Evolutionary conservation across 1,140 invertebrate genomes (phyloP).

Genomic region (Trichogramma pretiosum): DNA sequence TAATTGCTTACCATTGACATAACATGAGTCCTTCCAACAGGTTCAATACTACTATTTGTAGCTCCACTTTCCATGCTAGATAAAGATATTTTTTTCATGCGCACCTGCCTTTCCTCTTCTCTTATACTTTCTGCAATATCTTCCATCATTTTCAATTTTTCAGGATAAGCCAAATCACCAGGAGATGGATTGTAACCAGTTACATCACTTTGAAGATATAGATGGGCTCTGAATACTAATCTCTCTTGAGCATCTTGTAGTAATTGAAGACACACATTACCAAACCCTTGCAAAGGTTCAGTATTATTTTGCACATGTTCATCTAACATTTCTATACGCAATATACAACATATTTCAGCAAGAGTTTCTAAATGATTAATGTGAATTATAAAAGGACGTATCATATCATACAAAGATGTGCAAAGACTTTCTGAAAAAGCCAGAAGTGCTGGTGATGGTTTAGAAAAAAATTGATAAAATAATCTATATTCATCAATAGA

Average conservation of each 20-base stretch:
- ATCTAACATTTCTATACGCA: slow-evolving; percentile 88
- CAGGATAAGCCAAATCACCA: slow-evolving; percentile 94
- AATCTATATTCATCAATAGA: slow-evolving; percentile 87
- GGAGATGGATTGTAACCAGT: slow-evolving; percentile 78
- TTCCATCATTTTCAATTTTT: slow-evolving; percentile 96
- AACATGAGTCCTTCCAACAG: slow-evolving; percentile 33
- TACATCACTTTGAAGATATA: slow-evolving; percentile 90
- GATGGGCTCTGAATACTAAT: slow-evolving; percentile 89
- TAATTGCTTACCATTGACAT: slow-evolving; percentile 10
- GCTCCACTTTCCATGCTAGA: slow-evolving; percentile 29
- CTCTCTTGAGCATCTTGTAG: slow-evolving; percentile 94
- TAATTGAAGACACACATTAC: slow-evolving; percentile 73
- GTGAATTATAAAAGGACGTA: slow-evolving; percentile 93
- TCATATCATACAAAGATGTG: slow-evolving; percentile 80
- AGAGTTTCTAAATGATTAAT: slow-evolving; percentile 96
- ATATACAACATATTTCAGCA: slow-evolving; percentile 90
- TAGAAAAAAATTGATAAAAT: slow-evolving; percentile 80
- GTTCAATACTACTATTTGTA: slow-evolving; percentile 24
- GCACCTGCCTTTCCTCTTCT: slow-evolving; percentile 34
- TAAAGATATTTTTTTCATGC: slow-evolving; percentile 36
- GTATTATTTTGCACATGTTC: slow-evolving; percentile 82
- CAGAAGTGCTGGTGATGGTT: slow-evolving; percentile 55
- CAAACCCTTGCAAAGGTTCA: slow-evolving; percentile 71
- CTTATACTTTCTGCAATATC: slow-evolving; percentile 43
- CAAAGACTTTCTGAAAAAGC: slow-evolving; percentile 78